phyloP scores from a whole-genome alignment of 2,113 vertebrate genomes.

The Rhinogobius similis region DNA sequence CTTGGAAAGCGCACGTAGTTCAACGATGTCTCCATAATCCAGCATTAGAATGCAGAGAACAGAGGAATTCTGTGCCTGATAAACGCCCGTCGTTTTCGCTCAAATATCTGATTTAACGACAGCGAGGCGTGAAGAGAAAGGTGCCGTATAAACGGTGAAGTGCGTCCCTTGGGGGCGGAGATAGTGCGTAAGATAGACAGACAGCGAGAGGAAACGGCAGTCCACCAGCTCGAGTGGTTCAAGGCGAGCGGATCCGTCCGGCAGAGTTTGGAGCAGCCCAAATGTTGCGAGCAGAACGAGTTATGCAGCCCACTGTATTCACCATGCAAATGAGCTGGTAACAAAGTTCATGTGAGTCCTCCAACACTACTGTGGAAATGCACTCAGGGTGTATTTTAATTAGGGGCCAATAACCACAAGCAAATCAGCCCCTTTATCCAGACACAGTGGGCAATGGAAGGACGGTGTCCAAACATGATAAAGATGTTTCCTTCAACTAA shows the following conservation, averaged over 20 bases:
- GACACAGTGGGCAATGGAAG: background rate
- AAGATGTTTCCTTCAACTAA: background rate
- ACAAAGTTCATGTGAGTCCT: slow-evolving; percentile 43
- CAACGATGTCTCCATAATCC: slow-evolving; percentile 54
- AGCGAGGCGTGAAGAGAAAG: slow-evolving; percentile 29
- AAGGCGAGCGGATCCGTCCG: slow-evolving; percentile 11
- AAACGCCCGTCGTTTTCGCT: slow-evolving; percentile 38
- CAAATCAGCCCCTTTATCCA: background rate
- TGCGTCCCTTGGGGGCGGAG: slow-evolving; percentile 67
- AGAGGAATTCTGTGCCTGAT: slow-evolving; percentile 24
- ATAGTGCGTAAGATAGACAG: slow-evolving; percentile 55
- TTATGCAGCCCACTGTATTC: slow-evolving; percentile 33
- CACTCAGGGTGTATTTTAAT: background rate
- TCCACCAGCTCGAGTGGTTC: slow-evolving; percentile 30
- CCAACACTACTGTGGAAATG: background rate
- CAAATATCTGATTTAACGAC: slow-evolving; percentile 36
- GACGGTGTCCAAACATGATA: background rate
- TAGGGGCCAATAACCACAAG: background rate
- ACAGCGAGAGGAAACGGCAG: slow-evolving; percentile 16
- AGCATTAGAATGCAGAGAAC: slow-evolving; percentile 5
- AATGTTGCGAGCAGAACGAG: slow-evolving; percentile 12
- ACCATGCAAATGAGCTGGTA: background rate
- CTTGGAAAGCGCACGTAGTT: slow-evolving; percentile 49
- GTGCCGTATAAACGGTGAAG: slow-evolving; percentile 46
- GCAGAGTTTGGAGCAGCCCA: slow-evolving; percentile 32